A percentile compares a stretch with the other conserved stretches of the same genome.
Evolutionary conservation across 1,140 invertebrate genomes (phyloP).

Genomic region (Drosophila pruinosa): DNA sequence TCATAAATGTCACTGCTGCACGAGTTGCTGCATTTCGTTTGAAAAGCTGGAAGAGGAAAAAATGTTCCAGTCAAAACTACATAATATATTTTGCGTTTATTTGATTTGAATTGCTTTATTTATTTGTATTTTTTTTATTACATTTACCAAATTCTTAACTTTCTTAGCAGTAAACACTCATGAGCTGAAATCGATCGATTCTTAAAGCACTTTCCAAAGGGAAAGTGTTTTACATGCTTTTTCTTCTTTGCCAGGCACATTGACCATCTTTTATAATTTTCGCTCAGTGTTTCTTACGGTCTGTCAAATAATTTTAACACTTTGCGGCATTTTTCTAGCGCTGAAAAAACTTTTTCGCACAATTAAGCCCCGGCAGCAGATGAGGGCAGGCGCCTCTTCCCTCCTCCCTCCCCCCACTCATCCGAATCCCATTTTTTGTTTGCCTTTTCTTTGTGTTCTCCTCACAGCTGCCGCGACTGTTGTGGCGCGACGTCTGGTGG

Average conservation of each 20-base stretch:
- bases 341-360: slow-evolving; percentile 60
- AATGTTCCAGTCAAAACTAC: background rate
- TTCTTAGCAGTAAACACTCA: too few species aligned
- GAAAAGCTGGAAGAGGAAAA: slow-evolving; percentile 9
- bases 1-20: slow-evolving; percentile 25
- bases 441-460: background rate
- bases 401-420: background rate
- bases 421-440: background rate
- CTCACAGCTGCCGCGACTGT: background rate
- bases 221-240: background rate
- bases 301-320: slow-evolving; percentile 59
- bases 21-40: background rate
- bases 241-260: slow-evolving; percentile 9
- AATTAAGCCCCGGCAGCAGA: slow-evolving; percentile 53
- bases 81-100: slow-evolving; percentile 10
- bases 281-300: slow-evolving; percentile 13
- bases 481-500: slow-evolving; percentile 17
- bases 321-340: slow-evolving; percentile 54
- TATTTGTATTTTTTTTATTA: background rate
- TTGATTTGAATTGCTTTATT: slow-evolving; percentile 8
- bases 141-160: background rate
- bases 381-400: background rate
- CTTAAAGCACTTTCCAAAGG: background rate
- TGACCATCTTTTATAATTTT: slow-evolving; percentile 52
- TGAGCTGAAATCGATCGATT: background rate